Percentiles rank a stretch among this genome's conserved stretches.
phyloP scores from a whole-genome alignment of 2,888 invertebrate genomes.

The Spatulosminthurus flaviceps region DNA sequence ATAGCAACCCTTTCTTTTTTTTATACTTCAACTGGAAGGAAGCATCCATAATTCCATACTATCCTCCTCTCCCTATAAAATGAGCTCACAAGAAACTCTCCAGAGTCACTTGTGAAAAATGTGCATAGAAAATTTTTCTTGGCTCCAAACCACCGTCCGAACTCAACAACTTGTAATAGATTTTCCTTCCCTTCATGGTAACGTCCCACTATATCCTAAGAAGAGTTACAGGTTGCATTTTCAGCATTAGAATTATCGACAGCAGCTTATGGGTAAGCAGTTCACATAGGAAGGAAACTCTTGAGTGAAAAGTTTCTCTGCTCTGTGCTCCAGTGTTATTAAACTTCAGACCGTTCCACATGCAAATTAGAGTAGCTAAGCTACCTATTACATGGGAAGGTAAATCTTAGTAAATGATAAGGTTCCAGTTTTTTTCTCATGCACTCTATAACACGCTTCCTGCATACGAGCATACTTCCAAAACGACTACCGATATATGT shows the following conservation, averaged over 20 bases:
- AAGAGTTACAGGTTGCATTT: not conserved
- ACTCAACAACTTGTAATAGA: constrained; percentile 4
- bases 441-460: constrained; percentile 4
- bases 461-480: not conserved
- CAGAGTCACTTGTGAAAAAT: constrained; percentile 7
- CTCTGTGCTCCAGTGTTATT: not conserved
- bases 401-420: constrained; percentile 39
- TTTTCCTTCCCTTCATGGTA: too few species aligned
- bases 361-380: not conserved
- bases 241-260: not conserved
- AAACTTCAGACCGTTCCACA: not conserved
- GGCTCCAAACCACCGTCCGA: not conserved
- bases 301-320: not conserved
- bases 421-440: constrained; percentile 36
- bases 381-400: not conserved
- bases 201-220: too few species aligned
- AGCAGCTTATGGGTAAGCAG: not conserved
- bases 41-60: too few species aligned
- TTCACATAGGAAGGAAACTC: constrained; percentile 7
- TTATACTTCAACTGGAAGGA: not conserved
- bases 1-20: not conserved
- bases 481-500: not conserved
- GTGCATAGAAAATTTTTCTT: not conserved
- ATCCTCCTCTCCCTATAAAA: not conserved
- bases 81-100: not conserved